phyloP scores from a whole-genome alignment of 1,140 invertebrate genomes.

The Philotrypesis tridentata region DNA sequence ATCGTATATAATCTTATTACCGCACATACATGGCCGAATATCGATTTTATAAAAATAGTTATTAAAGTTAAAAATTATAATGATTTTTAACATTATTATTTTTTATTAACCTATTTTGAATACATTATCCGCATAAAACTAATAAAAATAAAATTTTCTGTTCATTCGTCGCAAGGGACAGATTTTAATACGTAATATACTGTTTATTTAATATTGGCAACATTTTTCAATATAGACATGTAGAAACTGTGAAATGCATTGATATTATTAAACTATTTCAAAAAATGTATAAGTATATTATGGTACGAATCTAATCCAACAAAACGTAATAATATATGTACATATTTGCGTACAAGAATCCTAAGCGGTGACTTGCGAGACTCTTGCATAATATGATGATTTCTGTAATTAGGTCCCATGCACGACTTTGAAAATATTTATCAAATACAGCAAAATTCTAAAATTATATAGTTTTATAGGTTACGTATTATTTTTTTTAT shows the following conservation, averaged over 20 bases:
- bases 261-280: conserved; percentile 15
- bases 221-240: not conserved
- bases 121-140: too few relatives aligned
- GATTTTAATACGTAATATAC: too few relatives aligned
- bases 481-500: not conserved
- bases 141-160: too few relatives aligned
- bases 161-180: too few relatives aligned
- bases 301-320: not conserved
- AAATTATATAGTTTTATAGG: not conserved
- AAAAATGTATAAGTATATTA: not conserved
- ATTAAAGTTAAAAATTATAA: not conserved
- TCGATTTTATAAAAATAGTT: not conserved
- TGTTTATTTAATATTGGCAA: not conserved
- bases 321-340: not conserved
- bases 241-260: conserved; percentile 69
- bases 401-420: not conserved
- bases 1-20: not conserved
- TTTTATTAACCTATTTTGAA: too few relatives aligned
- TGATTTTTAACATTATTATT: too few relatives aligned
- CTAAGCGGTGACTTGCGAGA: not conserved
- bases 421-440: not conserved
- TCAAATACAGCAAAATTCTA: not conserved
- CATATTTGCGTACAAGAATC: not conserved
- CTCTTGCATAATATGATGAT: not conserved
- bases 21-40: not conserved